Conservation (phyloP, 2,797 vertebrate genomes). For the Enoplosus armatus region DNA sequence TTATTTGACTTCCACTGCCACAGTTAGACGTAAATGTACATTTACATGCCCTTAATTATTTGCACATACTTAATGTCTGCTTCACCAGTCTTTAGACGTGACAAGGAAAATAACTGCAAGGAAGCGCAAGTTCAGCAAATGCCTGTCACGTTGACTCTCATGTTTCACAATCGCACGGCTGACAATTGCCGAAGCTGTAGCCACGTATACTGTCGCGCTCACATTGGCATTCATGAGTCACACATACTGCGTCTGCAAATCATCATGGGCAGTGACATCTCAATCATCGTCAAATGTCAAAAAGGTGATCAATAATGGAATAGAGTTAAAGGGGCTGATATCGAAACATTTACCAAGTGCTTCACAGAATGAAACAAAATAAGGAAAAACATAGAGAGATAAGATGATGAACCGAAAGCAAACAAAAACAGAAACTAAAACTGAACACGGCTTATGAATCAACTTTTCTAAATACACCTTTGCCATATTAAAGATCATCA, state of each 20-base stretch:
- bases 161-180: not conserved
- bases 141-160: not conserved
- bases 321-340: not conserved
- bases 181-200: not conserved
- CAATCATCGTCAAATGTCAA: not conserved
- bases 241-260: not conserved
- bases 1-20: not conserved
- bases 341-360: not conserved
- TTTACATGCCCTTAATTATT: not conserved
- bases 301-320: not conserved
- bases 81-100: not conserved
- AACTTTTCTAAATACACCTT: not conserved
- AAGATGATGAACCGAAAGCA: not conserved
- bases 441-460: not conserved
- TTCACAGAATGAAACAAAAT: not conserved
- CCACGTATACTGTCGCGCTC: no score
- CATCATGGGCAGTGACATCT: not conserved
- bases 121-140: not conserved
- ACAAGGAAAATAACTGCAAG: not conserved
- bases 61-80: not conserved
- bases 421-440: not conserved
- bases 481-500: no score
- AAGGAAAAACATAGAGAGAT: not conserved
- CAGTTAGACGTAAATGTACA: not conserved
- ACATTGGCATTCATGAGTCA: not conserved